Conservation (phyloP, 2,113 vertebrate genomes). For the Neogale vison region DNA sequence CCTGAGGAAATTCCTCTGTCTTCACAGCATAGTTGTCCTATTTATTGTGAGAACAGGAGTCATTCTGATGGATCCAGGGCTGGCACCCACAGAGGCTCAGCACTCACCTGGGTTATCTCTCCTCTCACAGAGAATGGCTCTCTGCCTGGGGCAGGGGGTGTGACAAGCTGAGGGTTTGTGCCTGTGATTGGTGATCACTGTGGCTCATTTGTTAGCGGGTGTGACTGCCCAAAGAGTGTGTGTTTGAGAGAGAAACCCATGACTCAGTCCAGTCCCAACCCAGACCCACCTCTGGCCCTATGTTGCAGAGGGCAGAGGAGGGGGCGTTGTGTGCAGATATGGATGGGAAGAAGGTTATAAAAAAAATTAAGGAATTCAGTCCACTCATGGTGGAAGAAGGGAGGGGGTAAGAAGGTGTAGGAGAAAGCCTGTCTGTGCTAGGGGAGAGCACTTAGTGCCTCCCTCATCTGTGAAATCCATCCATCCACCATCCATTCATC, state of each 20-base stretch:
- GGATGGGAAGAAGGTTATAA: background rate
- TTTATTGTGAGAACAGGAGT: background rate
- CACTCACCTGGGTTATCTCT: background rate
- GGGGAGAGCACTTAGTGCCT: background rate
- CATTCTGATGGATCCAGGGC: background rate
- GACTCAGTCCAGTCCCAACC: background rate
- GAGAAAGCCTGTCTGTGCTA: background rate
- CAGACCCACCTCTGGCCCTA: background rate
- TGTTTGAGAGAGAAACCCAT: too few species aligned
- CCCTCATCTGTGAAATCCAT: background rate
- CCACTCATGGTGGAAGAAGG: background rate
- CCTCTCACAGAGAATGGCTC: background rate
- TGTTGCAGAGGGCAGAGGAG: background rate
- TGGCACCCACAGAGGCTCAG: background rate
- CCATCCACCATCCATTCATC: too few species aligned
- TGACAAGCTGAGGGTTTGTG: background rate
- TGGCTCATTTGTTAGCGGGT: background rate
- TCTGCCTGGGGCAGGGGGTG: background rate
- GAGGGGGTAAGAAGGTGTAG: background rate
- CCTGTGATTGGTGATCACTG: background rate
- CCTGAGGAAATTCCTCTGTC: too few species aligned
- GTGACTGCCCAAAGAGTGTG: too few species aligned
- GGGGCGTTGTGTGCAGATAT: background rate
- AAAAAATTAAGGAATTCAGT: background rate
- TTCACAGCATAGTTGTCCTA: background rate